phyloP scores from a whole-genome alignment of 2,113 vertebrate species.

The Glaucidium brasilianum region DNA sequence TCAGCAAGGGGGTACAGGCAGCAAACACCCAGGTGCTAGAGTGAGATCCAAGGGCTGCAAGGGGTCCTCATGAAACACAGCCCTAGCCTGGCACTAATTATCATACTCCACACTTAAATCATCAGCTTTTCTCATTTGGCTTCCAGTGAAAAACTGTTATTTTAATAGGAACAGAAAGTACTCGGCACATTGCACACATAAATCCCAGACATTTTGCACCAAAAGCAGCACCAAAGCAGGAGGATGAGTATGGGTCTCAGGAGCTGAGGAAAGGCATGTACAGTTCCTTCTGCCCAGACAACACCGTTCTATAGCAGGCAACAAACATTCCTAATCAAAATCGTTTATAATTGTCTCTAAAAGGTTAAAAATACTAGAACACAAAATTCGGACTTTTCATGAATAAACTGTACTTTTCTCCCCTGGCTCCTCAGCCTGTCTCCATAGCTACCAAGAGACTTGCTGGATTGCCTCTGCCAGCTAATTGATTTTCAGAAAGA shows the following conservation, averaged over 20 bases:
- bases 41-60: neutral
- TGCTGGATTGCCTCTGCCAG: neutral
- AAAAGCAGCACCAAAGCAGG: neutral
- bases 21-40: neutral
- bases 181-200: neutral
- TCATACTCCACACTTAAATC: neutral
- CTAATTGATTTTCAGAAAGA: slow-evolving; percentile 40
- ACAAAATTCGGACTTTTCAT: slow-evolving; percentile 44
- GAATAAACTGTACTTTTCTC: slow-evolving; percentile 32
- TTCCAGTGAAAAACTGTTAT: neutral
- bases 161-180: neutral
- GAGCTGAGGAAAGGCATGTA: neutral
- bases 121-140: neutral
- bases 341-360: neutral
- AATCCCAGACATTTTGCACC: neutral
- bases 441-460: slow-evolving; percentile 62
- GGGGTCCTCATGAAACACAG: neutral
- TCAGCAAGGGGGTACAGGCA: too few relatives aligned
- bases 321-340: slow-evolving; percentile 35
- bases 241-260: neutral
- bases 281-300: slow-evolving; percentile 10
- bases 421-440: neutral
- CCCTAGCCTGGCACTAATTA: neutral
- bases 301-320: neutral
- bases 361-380: slow-evolving; percentile 36